These are phyloP conservation scores for Pecten maximus DNA, from an alignment of 2,888 invertebrate species.

Conservation along the genomic window DNA sequence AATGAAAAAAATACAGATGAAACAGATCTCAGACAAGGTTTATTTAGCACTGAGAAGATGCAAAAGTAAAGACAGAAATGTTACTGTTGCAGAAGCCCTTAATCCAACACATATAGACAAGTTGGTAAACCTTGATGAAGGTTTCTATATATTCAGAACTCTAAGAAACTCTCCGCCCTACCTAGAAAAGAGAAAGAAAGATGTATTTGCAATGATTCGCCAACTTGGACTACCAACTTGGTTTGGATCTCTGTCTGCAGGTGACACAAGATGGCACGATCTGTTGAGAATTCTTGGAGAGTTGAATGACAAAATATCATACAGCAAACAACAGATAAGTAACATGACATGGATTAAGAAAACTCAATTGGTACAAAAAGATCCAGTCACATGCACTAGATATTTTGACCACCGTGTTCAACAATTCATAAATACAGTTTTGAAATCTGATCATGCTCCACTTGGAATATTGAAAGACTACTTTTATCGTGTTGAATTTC, in stretches of 20 bases:
- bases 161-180: slow-evolving; percentile 45
- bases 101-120: slow-evolving; percentile 49
- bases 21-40: too few relatives aligned
- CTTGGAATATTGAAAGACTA: slow-evolving; percentile 50
- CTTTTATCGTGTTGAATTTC: slow-evolving; percentile 55
- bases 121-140: slow-evolving; percentile 55
- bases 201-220: slow-evolving; percentile 60
- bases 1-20: too few relatives aligned
- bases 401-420: too few relatives aligned
- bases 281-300: slow-evolving; percentile 51
- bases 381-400: too few relatives aligned
- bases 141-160: slow-evolving; percentile 70
- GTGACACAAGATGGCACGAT: slow-evolving; percentile 56
- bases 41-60: slow-evolving; percentile 45
- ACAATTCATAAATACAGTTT: too few relatives aligned
- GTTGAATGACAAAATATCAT: slow-evolving; percentile 40
- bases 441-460: slow-evolving; percentile 46
- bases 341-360: slow-evolving; percentile 49
- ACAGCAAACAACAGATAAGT: slow-evolving; percentile 45
- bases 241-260: slow-evolving; percentile 57
- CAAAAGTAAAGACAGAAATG: slow-evolving; percentile 37
- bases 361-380: too few relatives aligned
- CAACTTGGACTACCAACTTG: slow-evolving; percentile 58
- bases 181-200: slow-evolving; percentile 54
- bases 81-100: slow-evolving; percentile 39